Evolutionary conservation across 1,140 invertebrate genomes (phyloP).

Genomic region (Plodia interpunctella): DNA sequence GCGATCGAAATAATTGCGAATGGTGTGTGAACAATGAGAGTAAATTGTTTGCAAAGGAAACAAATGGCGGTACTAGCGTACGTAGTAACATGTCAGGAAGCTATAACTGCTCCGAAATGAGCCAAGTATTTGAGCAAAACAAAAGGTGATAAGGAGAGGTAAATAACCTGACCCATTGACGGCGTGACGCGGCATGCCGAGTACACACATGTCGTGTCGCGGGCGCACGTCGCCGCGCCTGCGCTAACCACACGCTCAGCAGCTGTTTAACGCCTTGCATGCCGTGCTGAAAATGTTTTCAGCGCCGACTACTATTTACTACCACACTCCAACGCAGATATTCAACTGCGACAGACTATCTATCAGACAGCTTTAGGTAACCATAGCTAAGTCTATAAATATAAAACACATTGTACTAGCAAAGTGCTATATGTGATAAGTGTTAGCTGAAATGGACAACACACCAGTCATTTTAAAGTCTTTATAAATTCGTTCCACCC

Average conservation of each 20-base stretch:
- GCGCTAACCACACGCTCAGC: constrained; percentile 36
- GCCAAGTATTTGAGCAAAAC: constrained; percentile 68
- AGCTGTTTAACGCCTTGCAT: constrained; percentile 54
- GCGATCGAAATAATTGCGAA: constrained; percentile 9
- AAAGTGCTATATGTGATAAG: no score
- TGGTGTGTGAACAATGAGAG: constrained; percentile 7
- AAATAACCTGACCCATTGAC: constrained; percentile 73
- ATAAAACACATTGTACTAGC: neutral
- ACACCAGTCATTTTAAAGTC: neutral
- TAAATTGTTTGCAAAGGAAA: constrained; percentile 15
- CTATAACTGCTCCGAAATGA: constrained; percentile 44
- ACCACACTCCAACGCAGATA: neutral
- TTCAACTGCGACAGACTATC: neutral
- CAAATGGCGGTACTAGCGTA: constrained; percentile 22
- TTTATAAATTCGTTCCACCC: constrained; percentile 37
- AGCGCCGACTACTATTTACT: constrained; percentile 30
- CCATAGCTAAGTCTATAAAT: constrained; percentile 9
- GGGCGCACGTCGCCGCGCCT: constrained; percentile 22
- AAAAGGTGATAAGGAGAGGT: constrained; percentile 75
- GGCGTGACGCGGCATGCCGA: constrained; percentile 42
- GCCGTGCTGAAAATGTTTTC: constrained; percentile 50
- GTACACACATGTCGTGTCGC: constrained; percentile 32
- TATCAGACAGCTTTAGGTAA: constrained; percentile 16
- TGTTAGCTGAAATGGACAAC: neutral
- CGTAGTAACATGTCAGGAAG: constrained; percentile 40